Base-by-base conservation (phyloP, 2,888 invertebrate genomes). In the Xylophagus ater region DNA sequence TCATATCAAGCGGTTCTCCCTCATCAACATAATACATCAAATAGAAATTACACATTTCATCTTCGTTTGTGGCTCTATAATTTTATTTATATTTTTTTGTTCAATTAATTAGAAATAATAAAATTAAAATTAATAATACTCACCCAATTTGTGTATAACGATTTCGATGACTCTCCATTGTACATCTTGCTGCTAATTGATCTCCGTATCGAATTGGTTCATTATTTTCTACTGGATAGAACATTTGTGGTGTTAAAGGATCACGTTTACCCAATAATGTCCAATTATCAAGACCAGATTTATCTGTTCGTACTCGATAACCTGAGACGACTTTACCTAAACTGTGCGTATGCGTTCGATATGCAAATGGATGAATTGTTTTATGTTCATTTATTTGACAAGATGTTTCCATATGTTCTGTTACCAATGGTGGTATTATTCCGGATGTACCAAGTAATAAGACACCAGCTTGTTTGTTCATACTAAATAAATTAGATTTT, bases 21-120 rank as follows among this genome's bases (percentile, higher is more conserved):
- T 80, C 72, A 37, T 87, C 76, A 0, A 89, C 86, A 68, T 86
- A 92, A 62, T 92, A 92, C 87, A 92, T 88, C 2, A 93, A 61
- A 63, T 93, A 93, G 65, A 92, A 90, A 65, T 92, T 93, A 67
- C 92, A 93, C 92, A 93, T 93, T 65, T 93, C 92, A 52, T 92
- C 87, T 10, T 78, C 72, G 57, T 84, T 86, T 18, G 90, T 90
- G 2, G 81, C 71, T 0, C 86, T 83, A 62, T 36, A 57, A 55
- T 41, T 21, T 7, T 21, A 21, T 9, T 21, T 7, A 34, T 19
- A 30, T 29, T 18, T 32, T n/a, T 7, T 37, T 4, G 26, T 30
- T 37, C 32, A 34, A 38, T 31, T n/a, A 17, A 30, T 13, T 13
- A 14, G 5, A 17, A 18, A 14, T 13, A 14, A 17, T 30, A 18